These are phyloP conservation scores for Ardeotis arabs DNA, from an alignment of 2,113 vertebrate species.

Conservation along the genomic window DNA sequence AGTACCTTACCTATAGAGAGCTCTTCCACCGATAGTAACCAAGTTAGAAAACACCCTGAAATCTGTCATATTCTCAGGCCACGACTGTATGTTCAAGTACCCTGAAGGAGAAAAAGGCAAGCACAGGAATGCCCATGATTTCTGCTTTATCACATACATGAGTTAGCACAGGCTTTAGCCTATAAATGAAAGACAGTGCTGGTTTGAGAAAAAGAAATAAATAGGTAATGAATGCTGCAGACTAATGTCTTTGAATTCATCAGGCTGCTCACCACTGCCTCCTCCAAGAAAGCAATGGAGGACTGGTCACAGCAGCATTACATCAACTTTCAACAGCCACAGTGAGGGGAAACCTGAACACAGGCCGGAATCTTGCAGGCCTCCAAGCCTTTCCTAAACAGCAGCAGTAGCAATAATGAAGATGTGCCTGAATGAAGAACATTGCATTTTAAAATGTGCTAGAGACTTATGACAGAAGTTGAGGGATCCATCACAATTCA, in stretches of 20 bases:
- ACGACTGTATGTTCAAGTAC: constrained; percentile 95
- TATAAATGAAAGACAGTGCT: neutral
- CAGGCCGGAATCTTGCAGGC: neutral
- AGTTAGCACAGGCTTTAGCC: neutral
- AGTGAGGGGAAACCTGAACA: neutral
- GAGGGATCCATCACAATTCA: neutral
- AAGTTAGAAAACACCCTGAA: constrained; percentile 95
- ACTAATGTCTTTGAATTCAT: neutral
- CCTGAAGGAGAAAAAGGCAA: constrained; percentile 74
- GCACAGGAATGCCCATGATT: neutral
- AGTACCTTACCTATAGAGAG: constrained; percentile 88
- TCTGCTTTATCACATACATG: neutral
- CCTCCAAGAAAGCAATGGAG: neutral
- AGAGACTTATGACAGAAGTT: neutral
- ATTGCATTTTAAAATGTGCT: neutral
- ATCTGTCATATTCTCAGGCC: constrained; percentile 98
- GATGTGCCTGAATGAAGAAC: neutral
- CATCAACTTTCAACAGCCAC: neutral
- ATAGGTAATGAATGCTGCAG: neutral
- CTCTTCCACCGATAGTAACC: constrained; percentile 91
- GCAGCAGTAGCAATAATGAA: neutral
- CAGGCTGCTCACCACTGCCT: neutral
- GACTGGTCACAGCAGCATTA: neutral
- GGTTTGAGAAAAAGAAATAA: neutral
- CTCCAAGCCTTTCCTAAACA: neutral